Base-by-base conservation (phyloP, 1,140 invertebrate species). In the Eueides isabella region DNA sequence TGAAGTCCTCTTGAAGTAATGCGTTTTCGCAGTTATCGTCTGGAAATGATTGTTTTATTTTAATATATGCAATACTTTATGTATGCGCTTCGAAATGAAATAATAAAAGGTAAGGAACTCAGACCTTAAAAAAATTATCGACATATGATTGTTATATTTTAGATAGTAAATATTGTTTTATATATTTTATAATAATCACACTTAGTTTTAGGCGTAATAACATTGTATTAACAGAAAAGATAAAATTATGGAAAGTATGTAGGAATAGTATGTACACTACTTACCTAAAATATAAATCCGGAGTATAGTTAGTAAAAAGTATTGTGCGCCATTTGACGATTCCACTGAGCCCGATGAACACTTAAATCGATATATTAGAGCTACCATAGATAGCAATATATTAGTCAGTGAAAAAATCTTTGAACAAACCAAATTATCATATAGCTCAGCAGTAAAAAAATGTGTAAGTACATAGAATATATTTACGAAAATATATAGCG, bases 201-300 rank as follows among this genome's bases (percentile, higher is more conserved):
- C 3, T 38, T 38, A 38, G 12, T 38, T 16, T 16, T 38, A 16
- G 5, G 35, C 35, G 12, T 12, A 35, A 35, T 4, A 38, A 5
- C 3, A 38, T 38, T 4, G 35, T 16, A 38, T 5, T 14, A 38
- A 1, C 3, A 14, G 12, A 14, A 38, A 16, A 14, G 3, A 38
- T 38, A 14, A 38, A 16, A 38, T 2, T 44, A 19, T 44, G 6
- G 5, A 6, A 44, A 44, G 0, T 9, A 19, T 11, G 2, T 2
- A 26, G n/a, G 12, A n/a, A n/a, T n/a, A n/a, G n/a, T 23, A 44
- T 55, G 23, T 68, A 68, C 33, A 30, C 66, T 29, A 78, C 74
- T 72, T 81, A 87, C 87, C 67, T 77, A 80, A 71, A 68, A 86
- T 81, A 44, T 83, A 89, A 7, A 73, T 65, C 64, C 66, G 70